Base-by-base conservation (phyloP, 2,113 vertebrate genomes). In the Trichechus manatus region DNA sequence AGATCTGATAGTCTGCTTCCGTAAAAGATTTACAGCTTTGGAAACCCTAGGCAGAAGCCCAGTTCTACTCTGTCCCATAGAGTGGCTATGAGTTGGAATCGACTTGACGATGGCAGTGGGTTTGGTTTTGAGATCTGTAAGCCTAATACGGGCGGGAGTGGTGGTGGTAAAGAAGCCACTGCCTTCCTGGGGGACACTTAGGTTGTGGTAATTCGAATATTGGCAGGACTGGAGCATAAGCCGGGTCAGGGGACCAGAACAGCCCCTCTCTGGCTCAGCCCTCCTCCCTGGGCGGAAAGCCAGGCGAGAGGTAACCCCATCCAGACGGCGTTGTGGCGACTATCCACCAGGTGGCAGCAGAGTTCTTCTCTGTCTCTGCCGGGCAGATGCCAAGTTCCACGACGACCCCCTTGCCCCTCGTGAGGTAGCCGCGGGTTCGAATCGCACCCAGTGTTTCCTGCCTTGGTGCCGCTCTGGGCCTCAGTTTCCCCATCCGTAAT, bases 321-420 rank as follows among this genome's bases (percentile, higher is more conserved):
- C 17, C 0, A 4, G 33, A 33, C 5, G 10, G 81, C 63, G 5
- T 9, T 44, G 10, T 94, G n/a, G 0, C 5, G 0, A 42, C 4
- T 15, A 17, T 56, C 87, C 96, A 91, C 78, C 15, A 95, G 94
- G 66, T 63, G 87, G 82, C 93, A 93, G 93, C 36, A 88, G 78
- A 81, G 44, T 31, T 47, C 2, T 23, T 4, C 31, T 9, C 9
- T 66, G 25, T 4, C 20, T 78, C n/a, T 33, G 61, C 36, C 1
- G 0, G 0, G 56, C 22, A 6, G 17, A 8, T 19, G 44, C 33
- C 33, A 2, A 19, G 19, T 13, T 22, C 22, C 5, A 0, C 3
- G 56, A 56, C 15, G 13, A 56, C 59, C 22, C 19, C 19, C 59
- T 5, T 23, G 11, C 29, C 0, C 5, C 6, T 6, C 4, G 9